Evolutionary conservation across 2,888 invertebrate species (phyloP).

Genomic region (Idaea straminata): DNA sequence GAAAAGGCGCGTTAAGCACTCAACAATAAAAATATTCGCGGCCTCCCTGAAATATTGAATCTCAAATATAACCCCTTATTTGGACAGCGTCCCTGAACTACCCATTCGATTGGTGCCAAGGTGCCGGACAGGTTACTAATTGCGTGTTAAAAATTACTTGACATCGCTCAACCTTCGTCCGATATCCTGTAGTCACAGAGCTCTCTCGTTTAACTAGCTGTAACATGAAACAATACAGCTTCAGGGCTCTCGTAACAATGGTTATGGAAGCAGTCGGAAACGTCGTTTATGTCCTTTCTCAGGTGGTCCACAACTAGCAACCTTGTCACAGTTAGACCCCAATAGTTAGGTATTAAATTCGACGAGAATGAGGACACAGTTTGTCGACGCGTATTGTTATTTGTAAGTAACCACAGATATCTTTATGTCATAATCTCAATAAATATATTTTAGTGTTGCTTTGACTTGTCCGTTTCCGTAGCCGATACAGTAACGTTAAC

Average conservation of each 20-base stretch:
- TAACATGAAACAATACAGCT: slow-evolving; percentile 39
- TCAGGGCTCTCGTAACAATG: slow-evolving; percentile 39
- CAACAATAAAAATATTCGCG: slow-evolving; percentile 52
- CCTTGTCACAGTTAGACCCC: slow-evolving; percentile 73
- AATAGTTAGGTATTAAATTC: slow-evolving; percentile 60
- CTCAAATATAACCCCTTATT: slow-evolving; percentile 33
- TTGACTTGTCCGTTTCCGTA: not conserved
- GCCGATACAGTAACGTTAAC: too few species aligned
- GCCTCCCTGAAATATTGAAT: slow-evolving; percentile 39
- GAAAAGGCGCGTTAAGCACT: slow-evolving; percentile 55
- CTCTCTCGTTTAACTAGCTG: slow-evolving; percentile 34
- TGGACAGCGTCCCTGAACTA: slow-evolving; percentile 50
- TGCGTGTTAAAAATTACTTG: slow-evolving; percentile 78
- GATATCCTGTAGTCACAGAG: slow-evolving; percentile 45
- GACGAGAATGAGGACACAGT: slow-evolving; percentile 62
- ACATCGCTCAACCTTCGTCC: slow-evolving; percentile 69
- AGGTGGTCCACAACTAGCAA: slow-evolving; percentile 63
- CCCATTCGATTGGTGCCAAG: slow-evolving; percentile 68
- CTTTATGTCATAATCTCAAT: not conserved
- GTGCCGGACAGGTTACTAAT: slow-evolving; percentile 67
- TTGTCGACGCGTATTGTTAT: slow-evolving; percentile 41
- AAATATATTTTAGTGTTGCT: not conserved
- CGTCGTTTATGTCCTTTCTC: slow-evolving; percentile 62
- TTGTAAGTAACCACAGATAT: not conserved
- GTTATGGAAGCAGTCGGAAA: slow-evolving; percentile 58